These are phyloP conservation scores for Parochlus steinenii DNA, from an alignment of 2,888 invertebrate genomes.

Conservation along the genomic window DNA sequence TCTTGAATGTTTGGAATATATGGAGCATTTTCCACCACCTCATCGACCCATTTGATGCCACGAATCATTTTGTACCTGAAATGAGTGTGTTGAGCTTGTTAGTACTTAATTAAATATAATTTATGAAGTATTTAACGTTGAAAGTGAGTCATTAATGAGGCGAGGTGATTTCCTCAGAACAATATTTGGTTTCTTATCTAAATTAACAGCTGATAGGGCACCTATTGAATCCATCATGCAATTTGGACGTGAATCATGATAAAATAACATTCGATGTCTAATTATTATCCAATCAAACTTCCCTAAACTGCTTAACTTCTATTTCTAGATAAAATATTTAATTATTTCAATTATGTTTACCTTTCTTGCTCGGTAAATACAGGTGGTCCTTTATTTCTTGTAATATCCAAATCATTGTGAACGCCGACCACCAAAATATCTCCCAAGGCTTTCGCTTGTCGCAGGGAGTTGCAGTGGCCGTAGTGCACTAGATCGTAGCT, in stretches of 20 bases:
- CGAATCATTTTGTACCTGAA: conserved; percentile 75
- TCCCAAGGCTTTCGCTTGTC: conserved; percentile 95
- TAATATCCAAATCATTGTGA: conserved; percentile 92
- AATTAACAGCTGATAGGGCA: too few relatives aligned
- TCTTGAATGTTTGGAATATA: conserved; percentile 92
- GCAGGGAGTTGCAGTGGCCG: conserved; percentile 94
- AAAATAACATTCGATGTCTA: too few relatives aligned
- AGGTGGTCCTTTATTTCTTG: conserved; percentile 94
- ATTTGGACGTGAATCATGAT: too few relatives aligned
- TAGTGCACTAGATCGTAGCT: conserved; percentile 99
- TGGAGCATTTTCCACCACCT: conserved; percentile 94
- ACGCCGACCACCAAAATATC: conserved; percentile 89
- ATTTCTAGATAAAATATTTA: too few relatives aligned
- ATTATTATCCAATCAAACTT: too few relatives aligned
- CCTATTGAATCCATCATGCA: too few relatives aligned
- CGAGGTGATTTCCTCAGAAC: too few relatives aligned
- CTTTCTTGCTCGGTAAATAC: conserved; percentile 86
- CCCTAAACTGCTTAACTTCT: too few relatives aligned
- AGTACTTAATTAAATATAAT: too few relatives aligned
- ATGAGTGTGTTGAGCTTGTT: too few relatives aligned
- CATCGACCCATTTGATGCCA: conserved; percentile 99
- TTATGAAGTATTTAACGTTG: too few relatives aligned
- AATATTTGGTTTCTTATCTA: too few relatives aligned
- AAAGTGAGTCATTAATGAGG: conserved; percentile 16
- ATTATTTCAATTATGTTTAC: conserved; percentile 17